phyloP scores from a whole-genome alignment of 2,113 vertebrate genomes.

The Anseranas semipalmata region DNA sequence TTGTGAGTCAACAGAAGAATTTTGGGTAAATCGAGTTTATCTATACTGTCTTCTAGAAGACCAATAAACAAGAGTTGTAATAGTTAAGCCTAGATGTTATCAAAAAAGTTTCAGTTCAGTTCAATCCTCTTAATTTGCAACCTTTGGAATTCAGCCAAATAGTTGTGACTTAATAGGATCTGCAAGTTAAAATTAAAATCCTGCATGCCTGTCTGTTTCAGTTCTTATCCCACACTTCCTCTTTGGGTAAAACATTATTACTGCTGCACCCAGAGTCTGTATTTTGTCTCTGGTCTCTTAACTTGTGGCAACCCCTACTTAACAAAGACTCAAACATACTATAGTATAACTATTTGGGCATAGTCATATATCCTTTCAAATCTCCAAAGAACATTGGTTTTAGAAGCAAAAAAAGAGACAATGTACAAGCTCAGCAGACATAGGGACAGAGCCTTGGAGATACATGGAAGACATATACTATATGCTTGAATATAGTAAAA shows the following conservation, averaged over 20 bases:
- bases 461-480: not conserved
- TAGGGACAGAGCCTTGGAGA: not conserved
- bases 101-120: not conserved
- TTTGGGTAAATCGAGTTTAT: not conserved
- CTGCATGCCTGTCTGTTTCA: not conserved
- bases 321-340: not conserved
- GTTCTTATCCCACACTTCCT: not conserved
- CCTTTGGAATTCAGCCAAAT: not conserved
- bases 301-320: not conserved
- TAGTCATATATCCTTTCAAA: not conserved
- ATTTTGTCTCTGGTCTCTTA: not conserved
- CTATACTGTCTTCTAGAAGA: not conserved
- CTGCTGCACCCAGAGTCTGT: not conserved
- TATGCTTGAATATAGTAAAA: not conserved
- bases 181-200: constrained; percentile 45
- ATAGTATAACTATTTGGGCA: not conserved
- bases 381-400: not conserved
- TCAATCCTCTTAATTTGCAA: not conserved
- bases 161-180: constrained; percentile 28
- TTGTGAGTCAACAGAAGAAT: not conserved
- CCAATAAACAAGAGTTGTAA: not conserved
- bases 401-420: not conserved
- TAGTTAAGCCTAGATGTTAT: not conserved
- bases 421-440: not conserved
- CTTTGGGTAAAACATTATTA: not conserved